phyloP scores from a whole-genome alignment of 30 jellyfish, hydroid and myxozoan species.

The Haliclystus octoradiatus region DNA sequence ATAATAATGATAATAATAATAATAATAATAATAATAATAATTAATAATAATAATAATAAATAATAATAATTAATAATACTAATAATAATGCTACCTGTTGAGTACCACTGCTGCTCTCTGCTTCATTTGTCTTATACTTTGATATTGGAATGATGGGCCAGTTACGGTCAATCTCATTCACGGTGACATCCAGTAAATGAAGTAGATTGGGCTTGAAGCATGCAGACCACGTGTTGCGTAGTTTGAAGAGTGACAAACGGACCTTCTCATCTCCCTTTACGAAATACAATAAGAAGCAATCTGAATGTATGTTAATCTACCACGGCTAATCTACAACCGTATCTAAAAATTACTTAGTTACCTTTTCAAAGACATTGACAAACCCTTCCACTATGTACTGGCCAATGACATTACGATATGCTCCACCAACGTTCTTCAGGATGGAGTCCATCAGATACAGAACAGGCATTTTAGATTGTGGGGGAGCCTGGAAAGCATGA shows the following conservation, averaged over 20 bases:
- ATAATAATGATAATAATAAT: no score
- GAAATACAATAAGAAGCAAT: background rate
- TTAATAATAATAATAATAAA: no score
- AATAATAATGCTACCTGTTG: no score
- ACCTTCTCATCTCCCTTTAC: slow-evolving; percentile 74
- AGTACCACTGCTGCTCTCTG: no score
- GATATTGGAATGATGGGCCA: no score
- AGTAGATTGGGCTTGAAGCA: slow-evolving; percentile 36
- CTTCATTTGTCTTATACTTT: no score
- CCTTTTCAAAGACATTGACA: slow-evolving; percentile 63
- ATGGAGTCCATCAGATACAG: slow-evolving; percentile 93
- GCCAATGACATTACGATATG: slow-evolving; percentile 25
- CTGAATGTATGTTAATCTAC: background rate
- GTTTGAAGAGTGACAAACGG: slow-evolving; percentile 53
- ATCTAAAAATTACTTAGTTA: slow-evolving; percentile 18
- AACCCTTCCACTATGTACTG: slow-evolving; percentile 47
- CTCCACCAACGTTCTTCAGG: slow-evolving; percentile 74
- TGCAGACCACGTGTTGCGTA: slow-evolving; percentile 80
- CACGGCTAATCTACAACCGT: no score
- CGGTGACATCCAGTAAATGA: slow-evolving; percentile 49
- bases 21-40: no score
- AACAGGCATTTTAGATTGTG: slow-evolving; percentile 56
- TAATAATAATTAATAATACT: no score
- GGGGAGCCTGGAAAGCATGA: slow-evolving; percentile 44
- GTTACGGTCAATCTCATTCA: slow-evolving; percentile 53